phyloP scores from a whole-genome alignment of 2,113 vertebrate species.

The Austrofundulus limnaeus region DNA sequence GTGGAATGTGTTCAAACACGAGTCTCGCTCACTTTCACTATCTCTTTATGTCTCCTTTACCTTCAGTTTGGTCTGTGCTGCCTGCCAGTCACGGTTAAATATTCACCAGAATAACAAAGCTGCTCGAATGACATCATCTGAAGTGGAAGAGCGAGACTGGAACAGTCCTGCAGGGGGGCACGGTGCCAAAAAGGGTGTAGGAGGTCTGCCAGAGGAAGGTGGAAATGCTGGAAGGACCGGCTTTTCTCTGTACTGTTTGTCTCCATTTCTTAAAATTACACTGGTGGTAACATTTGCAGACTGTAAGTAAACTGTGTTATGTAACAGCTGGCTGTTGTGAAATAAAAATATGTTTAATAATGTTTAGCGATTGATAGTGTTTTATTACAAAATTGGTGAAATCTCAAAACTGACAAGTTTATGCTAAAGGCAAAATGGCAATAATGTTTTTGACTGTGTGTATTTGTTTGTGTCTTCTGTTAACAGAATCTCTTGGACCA shows the following conservation, averaged over 20 bases:
- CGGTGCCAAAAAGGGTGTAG: slow-evolving; percentile 6
- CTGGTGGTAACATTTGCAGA: slow-evolving; percentile 32
- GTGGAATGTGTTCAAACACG: slow-evolving; percentile 69
- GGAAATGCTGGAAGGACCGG: slow-evolving; percentile 14
- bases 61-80: slow-evolving; percentile 19
- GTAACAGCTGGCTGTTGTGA: slow-evolving; percentile 1
- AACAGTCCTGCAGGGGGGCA: slow-evolving; percentile 12
- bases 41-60: slow-evolving; percentile 25
- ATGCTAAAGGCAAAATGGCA: no score
- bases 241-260: slow-evolving; percentile 21
- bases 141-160: slow-evolving; percentile 18
- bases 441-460: no score
- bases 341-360: no score
- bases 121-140: slow-evolving; percentile 60
- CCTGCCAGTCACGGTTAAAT: slow-evolving; percentile 50
- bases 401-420: no score
- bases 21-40: slow-evolving; percentile 38
- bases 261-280: slow-evolving; percentile 42
- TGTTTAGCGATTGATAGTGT: not conserved
- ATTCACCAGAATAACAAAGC: slow-evolving; percentile 55
- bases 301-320: slow-evolving; percentile 36
- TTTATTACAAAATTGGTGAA: not conserved
- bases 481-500: no score
- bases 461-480: no score
- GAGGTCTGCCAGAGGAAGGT: slow-evolving; percentile 29